phyloP scores from a whole-genome alignment of 2,113 vertebrate species.

The Cygnus buccinator region DNA sequence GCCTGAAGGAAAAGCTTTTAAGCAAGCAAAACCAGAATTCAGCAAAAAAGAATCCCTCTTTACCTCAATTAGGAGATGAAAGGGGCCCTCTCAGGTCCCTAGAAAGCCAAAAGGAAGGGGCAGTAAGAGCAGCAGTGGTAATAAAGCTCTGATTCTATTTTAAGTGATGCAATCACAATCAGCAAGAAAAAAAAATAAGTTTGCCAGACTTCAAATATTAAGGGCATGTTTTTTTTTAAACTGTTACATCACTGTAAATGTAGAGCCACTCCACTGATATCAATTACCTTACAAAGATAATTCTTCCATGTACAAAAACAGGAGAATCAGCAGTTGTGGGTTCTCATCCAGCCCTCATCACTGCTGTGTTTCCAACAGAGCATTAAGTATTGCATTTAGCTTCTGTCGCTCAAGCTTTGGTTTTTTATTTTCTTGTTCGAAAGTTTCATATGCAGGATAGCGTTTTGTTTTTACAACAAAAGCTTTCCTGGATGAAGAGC shows the following conservation, averaged over 20 bases:
- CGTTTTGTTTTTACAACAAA: background rate
- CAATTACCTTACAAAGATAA: background rate
- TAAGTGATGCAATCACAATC: background rate
- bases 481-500: background rate
- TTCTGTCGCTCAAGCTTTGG: background rate
- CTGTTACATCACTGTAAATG: background rate
- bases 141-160: background rate
- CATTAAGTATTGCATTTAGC: background rate
- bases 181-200: background rate
- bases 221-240: background rate
- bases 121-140: background rate
- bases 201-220: background rate
- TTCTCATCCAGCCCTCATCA: background rate
- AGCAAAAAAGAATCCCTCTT: constrained; percentile 51
- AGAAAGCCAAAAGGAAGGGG: background rate
- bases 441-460: accelerated
- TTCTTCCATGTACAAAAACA: background rate
- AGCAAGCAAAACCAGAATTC: constrained; percentile 52
- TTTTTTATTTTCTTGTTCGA: background rate
- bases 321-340: background rate
- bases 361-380: background rate
- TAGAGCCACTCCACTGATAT: background rate
- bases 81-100: background rate
- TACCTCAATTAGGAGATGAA: constrained; percentile 50
- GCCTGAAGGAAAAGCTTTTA: constrained; percentile 69